Base-by-base conservation (phyloP, 92 coral and sea anemone genomes). In the Phymanthus crucifer region DNA sequence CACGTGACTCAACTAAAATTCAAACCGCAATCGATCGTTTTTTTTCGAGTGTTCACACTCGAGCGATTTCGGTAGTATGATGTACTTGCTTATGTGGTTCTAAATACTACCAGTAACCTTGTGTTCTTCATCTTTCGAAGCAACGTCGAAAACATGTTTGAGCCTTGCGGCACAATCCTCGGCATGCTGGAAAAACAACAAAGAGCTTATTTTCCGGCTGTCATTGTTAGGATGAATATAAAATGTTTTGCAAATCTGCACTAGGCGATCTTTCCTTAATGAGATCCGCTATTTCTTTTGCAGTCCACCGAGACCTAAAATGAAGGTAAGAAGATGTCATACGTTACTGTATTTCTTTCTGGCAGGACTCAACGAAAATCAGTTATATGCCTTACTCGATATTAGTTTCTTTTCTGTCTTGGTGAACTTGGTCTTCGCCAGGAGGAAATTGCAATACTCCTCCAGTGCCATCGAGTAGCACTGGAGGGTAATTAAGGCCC, bases 401-500 rank as follows among this genome's bases (percentile, higher is more conserved):
- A 72, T 2, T 4, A 3, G 6, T n/a, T 38, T 35, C 14, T 23
- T 72, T 16, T 12, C 61, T 19, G 17, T 7, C 13, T 21, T 1
- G 33, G 48, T 4, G 2, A 43, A 36, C 14, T 38, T 21, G 0
- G 6, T 24, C 6, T 34, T 18, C 3, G 14, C 7, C 13, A 5
- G 16, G 9, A 45, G 29, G 24, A 72, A 72, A 29, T 72, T 72
- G 9, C 10, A 32, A 34, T 72, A 72, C 21, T 72, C 76, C 35
- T 72, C 76, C 17, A 72, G 76, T n/a, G 76, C 43, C 29, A 23
- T 72, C 2, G 64, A 72, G 24, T 72, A 72, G 76, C 76, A 38
- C 76, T 72, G 76, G 5, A 72, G 35, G 16, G 76, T 72, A 43
- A 58, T 72, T 6, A 3, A 72, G 32, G 19, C 76, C 76, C 33